Base-by-base conservation (phyloP, 2,113 vertebrate species). In the Paramormyrops kingsleyae region DNA sequence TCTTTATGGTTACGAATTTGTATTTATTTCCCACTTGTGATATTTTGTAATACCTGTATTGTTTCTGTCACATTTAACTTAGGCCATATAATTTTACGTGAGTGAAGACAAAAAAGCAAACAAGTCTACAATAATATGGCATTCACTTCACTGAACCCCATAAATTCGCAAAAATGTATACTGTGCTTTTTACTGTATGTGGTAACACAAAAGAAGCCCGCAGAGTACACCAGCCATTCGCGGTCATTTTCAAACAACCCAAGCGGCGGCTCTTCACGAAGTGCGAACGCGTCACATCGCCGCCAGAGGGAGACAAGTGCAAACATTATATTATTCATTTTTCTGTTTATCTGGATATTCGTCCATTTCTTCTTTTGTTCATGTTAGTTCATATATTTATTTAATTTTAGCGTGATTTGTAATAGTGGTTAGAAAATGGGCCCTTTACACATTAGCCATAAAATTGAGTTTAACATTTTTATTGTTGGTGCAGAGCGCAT, bases 341-440 rank as follows among this genome's bases (percentile, higher is more conserved):
- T 19, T 42, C 74, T 39, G 35, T 39, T 42, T 24, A n/a, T 47
- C 9, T 24, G 19, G 83, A 46, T 24, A 84, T 84, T 49, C 19
- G 17, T 84, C 83, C 83, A 84, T 17, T 84, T 84, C 44, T 24
- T 84, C 39, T 84, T 84, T 84, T 84, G 83, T 84, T 24, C 83
- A 84, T n/a, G 24, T 10, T 47, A 44, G 21, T n/a, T 44, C 44
- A 24, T 10, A 24, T 84, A 46, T n/a, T 46, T 19, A 83, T 83
- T 47, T 49, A 24, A n/a, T 84, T 47, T 42, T n/a, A n/a, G 21
- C 47, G 21, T 46, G 35, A 83, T 44, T 44, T 44, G 7, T 83
- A 44, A 83, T 83, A 44, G 19, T 44, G 77, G 35, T 24, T 44
- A 47, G 24, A 46, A 24, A 84, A 84, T 12, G 19, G 80, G 19